phyloP scores from a whole-genome alignment of 2,888 invertebrate genomes.

The Druceiella hillmani region DNA sequence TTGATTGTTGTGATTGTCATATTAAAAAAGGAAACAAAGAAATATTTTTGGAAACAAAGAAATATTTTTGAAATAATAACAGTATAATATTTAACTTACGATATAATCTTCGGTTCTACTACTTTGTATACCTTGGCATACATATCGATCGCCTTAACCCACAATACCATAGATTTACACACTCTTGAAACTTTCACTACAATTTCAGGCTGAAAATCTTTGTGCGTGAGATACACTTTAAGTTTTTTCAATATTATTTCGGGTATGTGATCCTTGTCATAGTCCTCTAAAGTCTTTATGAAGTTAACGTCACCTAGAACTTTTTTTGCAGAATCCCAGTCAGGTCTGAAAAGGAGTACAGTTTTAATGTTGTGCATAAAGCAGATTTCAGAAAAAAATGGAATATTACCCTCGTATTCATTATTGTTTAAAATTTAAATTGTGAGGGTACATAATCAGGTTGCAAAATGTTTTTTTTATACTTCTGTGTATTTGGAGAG shows the following conservation, averaged over 20 bases:
- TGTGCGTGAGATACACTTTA: constrained; percentile 76
- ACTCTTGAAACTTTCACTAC: constrained; percentile 85
- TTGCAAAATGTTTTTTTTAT: no score
- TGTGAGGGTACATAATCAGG: no score
- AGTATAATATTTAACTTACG: constrained; percentile 51
- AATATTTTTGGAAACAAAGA: constrained; percentile 5
- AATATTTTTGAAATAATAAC: no score
- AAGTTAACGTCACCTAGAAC: constrained; percentile 80
- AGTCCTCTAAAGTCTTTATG: constrained; percentile 73
- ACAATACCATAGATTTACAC: constrained; percentile 85
- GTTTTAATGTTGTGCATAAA: constrained; percentile 4
- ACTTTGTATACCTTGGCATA: constrained; percentile 83
- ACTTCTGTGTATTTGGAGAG: no score
- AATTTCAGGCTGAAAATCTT: constrained; percentile 77
- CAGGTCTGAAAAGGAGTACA: constrained; percentile 54
- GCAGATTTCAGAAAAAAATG: neutral
- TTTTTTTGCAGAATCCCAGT: constrained; percentile 80
- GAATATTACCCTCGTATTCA: no score
- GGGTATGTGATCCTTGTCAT: constrained; percentile 81
- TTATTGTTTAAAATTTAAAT: no score
- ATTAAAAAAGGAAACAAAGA: no score
- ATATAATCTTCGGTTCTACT: constrained; percentile 82
- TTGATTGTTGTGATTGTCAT: no score
- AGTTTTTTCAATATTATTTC: constrained; percentile 72
- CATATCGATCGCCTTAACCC: constrained; percentile 88